Conservation (phyloP, 2,888 invertebrate species). For the Endomychus coccineus region DNA sequence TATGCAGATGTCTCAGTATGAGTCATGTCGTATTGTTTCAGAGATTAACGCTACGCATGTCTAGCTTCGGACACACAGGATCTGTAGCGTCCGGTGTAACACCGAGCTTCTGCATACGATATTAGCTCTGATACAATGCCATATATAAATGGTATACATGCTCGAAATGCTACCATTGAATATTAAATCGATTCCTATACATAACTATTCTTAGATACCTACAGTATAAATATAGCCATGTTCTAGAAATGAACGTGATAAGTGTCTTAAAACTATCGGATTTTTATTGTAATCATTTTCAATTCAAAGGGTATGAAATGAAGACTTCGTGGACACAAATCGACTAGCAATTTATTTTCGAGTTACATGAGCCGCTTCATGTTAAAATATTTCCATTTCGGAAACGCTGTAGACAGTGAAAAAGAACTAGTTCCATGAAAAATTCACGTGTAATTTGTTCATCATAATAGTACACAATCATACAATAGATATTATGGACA, state of each 20-base stretch:
- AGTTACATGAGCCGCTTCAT: too few species aligned
- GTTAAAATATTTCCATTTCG: too few species aligned
- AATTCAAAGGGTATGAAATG: too few species aligned
- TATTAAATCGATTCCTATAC: slow-evolving; percentile 13
- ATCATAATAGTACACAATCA: too few species aligned
- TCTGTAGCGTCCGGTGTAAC: slow-evolving; percentile 18
- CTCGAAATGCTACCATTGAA: slow-evolving; percentile 6
- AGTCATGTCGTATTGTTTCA: slow-evolving; percentile 7
- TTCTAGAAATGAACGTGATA: slow-evolving; percentile 4
- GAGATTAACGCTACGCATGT: slow-evolving; percentile 10
- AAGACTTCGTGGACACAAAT: too few species aligned
- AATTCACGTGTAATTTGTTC: too few species aligned
- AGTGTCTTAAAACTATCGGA: neutral
- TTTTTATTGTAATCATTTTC: too few species aligned
- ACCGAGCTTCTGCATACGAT: slow-evolving; percentile 13
- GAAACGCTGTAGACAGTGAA: too few species aligned
- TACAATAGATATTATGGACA: too few species aligned
- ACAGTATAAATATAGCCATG: slow-evolving; percentile 8
- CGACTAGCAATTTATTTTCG: too few species aligned
- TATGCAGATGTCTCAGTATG: neutral
- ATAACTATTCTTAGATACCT: too few species aligned
- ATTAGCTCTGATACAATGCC: slow-evolving; percentile 11
- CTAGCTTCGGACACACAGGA: slow-evolving; percentile 17
- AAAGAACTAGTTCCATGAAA: too few species aligned
- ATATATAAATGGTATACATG: slow-evolving; percentile 8